Conservation (phyloP, 2,888 invertebrate species). For the Papilio protenor region DNA sequence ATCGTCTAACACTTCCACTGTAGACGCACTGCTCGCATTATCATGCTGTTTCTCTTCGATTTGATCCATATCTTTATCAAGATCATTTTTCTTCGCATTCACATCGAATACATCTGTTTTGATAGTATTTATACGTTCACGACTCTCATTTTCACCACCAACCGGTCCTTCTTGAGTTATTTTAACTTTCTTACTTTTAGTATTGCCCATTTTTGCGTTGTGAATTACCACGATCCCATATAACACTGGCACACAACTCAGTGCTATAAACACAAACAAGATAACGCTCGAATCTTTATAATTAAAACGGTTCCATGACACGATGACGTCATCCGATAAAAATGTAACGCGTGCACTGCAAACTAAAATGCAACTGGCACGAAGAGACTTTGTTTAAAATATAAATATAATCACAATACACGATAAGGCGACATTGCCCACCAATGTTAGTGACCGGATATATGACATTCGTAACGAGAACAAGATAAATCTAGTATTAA, state of each 20-base stretch:
- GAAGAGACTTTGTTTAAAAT: constrained; percentile 65
- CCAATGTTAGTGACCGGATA: constrained; percentile 65
- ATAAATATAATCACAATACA: constrained; percentile 62
- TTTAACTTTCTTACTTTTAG: constrained; percentile 77
- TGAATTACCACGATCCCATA: constrained; percentile 46
- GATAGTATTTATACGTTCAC: constrained; percentile 67
- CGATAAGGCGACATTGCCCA: constrained; percentile 79
- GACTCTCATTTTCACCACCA: constrained; percentile 56
- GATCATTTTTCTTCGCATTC: constrained; percentile 49
- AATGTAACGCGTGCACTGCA: constrained; percentile 65
- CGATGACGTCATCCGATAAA: constrained; percentile 60
- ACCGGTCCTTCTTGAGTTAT: constrained; percentile 65
- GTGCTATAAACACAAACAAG: constrained; percentile 56
- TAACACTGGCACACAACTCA: constrained; percentile 52
- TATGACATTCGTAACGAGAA: constrained; percentile 32
- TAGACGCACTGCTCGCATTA: constrained; percentile 78
- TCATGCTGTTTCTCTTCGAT: constrained; percentile 66
- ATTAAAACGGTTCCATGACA: constrained; percentile 57
- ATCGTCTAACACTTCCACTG: constrained; percentile 78
- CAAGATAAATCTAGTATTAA: constrained; percentile 20
- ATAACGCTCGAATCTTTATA: constrained; percentile 58
- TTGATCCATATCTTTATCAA: constrained; percentile 52
- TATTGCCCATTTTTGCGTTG: constrained; percentile 73
- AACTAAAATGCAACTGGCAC: constrained; percentile 71
- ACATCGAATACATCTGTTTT: constrained; percentile 66